Base-by-base conservation (phyloP, 2,888 invertebrate genomes). In the Odontomyia ornata region DNA sequence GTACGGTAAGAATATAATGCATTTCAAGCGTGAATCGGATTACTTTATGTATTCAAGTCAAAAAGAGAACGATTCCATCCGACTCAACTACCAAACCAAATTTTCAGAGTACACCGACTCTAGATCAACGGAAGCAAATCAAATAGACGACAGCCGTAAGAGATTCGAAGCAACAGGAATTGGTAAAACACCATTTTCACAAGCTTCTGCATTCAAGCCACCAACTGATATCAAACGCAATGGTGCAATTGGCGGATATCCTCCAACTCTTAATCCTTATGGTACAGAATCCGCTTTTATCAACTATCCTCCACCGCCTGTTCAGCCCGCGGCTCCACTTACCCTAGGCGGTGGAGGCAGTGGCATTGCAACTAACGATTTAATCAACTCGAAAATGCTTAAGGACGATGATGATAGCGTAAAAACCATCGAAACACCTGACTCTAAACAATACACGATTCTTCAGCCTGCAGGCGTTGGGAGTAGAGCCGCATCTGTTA, bases 361-460 rank as follows among this genome's bases (percentile, higher is more conserved):
- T n/a, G 57, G 47, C 21, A 23, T 64, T 64, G 62, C 47, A n/a
- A 18, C 64, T 0, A 36, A 27, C 36, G 75, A 75, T 64, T 25
- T 76, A 76, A 76, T 57, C 65, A 65, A 47, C 30, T 47, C 76
- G 28, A 80, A 81, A 77, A 79, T 79, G 77, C 77, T 80, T 78
- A 81, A 80, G 77, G 80, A 79, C 79, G 79, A 80, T 75, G 75
- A 75, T 64, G 64, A 75, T 15, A 25, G 79, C 76, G 76, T 80
- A 77, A 79, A 78, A 43, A 78, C 77, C 56, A 80, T 84, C 57
- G 84, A 84, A 80, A 87, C 88, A 76, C 87, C 87, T 30, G 85
- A 85, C 79, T 91, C 91, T 79, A 95, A 95, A 87, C 95, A 95
- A 85, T 95, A 95, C 84, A 95, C 95, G 79, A 95, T 95, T 81